phyloP scores from a whole-genome alignment of 92 coral and sea anemone genomes.

The Scolanthus callimorphus region DNA sequence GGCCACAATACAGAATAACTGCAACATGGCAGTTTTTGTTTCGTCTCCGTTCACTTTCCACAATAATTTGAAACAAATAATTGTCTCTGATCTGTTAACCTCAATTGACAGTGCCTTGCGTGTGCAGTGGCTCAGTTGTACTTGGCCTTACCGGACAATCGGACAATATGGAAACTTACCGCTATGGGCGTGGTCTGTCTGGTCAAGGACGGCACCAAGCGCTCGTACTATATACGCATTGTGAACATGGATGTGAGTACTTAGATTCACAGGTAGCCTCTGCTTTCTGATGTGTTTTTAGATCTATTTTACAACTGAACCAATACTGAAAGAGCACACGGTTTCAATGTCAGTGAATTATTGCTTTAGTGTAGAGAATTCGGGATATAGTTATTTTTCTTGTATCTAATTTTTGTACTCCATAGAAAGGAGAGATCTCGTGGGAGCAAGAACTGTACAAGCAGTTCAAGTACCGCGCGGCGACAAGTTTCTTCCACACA shows the following conservation, averaged over 20 bases:
- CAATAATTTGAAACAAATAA: too few species aligned
- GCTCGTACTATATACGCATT: constrained; percentile 83
- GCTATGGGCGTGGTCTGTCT: constrained; percentile 81
- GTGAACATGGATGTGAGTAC: constrained; percentile 37
- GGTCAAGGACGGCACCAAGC: constrained; percentile 78
- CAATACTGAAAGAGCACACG: too few species aligned
- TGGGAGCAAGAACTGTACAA: constrained; percentile 98
- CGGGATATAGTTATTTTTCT: not conserved
- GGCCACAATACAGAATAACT: too few species aligned
- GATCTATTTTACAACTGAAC: not conserved
- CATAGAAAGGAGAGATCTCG: constrained; percentile 43
- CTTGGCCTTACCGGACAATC: constrained; percentile 73
- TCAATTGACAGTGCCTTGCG: constrained; percentile 67
- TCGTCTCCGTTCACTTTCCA: too few species aligned
- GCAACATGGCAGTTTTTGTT: too few species aligned
- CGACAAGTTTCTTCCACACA: constrained; percentile 70
- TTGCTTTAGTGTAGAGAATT: not conserved
- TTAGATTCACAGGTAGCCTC: not conserved
- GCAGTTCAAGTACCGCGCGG: constrained; percentile 95
- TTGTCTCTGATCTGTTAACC: too few species aligned
- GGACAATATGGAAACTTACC: constrained; percentile 62
- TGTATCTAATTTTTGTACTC: not conserved
- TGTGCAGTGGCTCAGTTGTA: constrained; percentile 78
- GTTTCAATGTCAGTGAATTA: too few species aligned
- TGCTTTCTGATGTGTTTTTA: not conserved